Evolutionary conservation across 1,140 invertebrate genomes (phyloP), one percentile per base, ranked within the genome.

Genomic region (Cherax destructor): DNA sequence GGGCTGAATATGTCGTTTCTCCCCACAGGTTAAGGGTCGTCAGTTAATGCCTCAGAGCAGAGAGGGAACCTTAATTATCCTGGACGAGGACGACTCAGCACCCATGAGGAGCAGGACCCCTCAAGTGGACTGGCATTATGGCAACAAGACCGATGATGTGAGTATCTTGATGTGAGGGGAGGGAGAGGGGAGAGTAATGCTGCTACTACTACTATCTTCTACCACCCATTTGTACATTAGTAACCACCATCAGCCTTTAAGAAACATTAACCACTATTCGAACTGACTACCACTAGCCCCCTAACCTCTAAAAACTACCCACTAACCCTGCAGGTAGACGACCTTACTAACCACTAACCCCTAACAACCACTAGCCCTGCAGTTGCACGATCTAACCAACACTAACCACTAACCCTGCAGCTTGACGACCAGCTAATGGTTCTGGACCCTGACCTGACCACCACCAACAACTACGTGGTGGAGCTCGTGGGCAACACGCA

Each of bases 381-480:
- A 56, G 11, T 47, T 59, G 30, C 30, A 41, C 30, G 30, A 41
- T 2, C 52, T 56, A 56, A 56, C 52, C 52, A 56, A 3, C 30
- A 41, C 30, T 41, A 41, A 41, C 52, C 52, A 56, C 52, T 56
- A 56, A 56, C 61, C 61, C 11, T 18, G 13, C 84, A 72, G 72
- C 41, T 86, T 21, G 80, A 83, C n/a, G 80, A 92, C 56, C 50
- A 91, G 69, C 59, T 92, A 10, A 76, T 87, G 88, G 92, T 92
- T 11, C 24, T 92, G 59, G 92, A 92, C 69, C 84, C 92, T 13
- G 92, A 92, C 61, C 72, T 87, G 4, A 76, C 49, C 13, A 59
- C 69, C 76, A 86, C 87, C n/a, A 92, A 92, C 61, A 89, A 92
- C 50, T 92, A 92, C 88, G 10, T 72, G n/a, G 79, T 92, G 16